Percentiles rank a stretch among this genome's conserved stretches.
Conservation (phyloP, 2,888 invertebrate genomes). For the Drosophila dives region DNA sequence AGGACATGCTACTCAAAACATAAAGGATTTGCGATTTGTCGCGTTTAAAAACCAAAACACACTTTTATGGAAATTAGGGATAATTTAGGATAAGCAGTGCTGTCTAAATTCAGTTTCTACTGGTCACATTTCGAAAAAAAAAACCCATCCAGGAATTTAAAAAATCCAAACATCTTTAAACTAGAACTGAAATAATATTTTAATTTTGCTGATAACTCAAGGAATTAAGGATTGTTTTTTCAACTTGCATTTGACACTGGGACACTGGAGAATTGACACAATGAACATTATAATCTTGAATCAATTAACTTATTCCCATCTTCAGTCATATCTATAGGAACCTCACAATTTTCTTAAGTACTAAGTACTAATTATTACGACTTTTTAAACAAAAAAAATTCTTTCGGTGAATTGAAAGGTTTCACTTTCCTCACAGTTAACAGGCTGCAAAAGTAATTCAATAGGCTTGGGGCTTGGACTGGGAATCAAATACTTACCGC, state of each 20-base stretch:
- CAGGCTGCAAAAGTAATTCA: neutral
- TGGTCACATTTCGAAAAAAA: constrained; percentile 28
- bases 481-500: constrained; percentile 20
- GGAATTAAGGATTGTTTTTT: neutral
- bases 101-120: constrained; percentile 20
- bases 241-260: neutral
- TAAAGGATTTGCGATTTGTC: neutral
- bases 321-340: neutral
- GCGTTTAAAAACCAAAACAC: neutral
- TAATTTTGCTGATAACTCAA: neutral
- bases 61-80: too few species aligned
- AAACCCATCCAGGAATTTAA: constrained; percentile 6
- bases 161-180: neutral
- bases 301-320: neutral
- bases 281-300: neutral
- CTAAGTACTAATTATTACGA: neutral
- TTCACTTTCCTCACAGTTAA: neutral
- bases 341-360: neutral
- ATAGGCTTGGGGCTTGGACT: neutral
- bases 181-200: neutral
- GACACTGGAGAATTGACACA: neutral
- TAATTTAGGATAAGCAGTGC: neutral
- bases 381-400: neutral
- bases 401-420: neutral
- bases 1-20: neutral